Evolutionary conservation across 1,140 invertebrate genomes (phyloP).

Genomic region (Helicoverpa zea): DNA sequence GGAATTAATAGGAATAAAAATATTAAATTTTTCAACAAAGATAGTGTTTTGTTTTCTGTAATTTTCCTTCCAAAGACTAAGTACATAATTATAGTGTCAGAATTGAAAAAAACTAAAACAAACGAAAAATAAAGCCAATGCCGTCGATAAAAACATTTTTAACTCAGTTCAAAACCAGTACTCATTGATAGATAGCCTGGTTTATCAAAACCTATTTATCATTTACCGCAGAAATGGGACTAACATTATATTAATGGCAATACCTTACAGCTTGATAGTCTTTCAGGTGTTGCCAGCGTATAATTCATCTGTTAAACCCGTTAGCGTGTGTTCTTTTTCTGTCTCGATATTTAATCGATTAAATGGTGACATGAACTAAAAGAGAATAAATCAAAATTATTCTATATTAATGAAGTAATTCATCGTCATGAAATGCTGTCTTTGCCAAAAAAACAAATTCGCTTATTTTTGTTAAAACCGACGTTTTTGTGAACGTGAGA

Average conservation of each 20-base stretch:
- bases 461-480: background rate
- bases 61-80: background rate
- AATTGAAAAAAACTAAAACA: background rate
- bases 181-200: background rate
- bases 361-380: background rate
- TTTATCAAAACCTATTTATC: conserved; percentile 2
- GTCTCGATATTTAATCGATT: background rate
- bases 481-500: background rate
- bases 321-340: conserved; percentile 6
- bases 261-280: background rate
- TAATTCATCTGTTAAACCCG: conserved; percentile 3
- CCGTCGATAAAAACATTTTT: background rate
- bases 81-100: background rate
- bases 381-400: conserved; percentile 14
- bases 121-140: background rate
- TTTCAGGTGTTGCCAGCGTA: background rate
- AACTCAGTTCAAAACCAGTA: background rate
- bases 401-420: background rate
- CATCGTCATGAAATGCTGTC: background rate
- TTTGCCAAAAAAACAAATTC: too few species aligned
- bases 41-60: background rate
- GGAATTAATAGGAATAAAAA: too few species aligned
- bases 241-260: background rate
- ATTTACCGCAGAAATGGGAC: background rate
- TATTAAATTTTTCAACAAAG: too few species aligned